Evolutionary conservation across 1,140 invertebrate genomes (phyloP).

Genomic region (Leptestheria dahalacensis): DNA sequence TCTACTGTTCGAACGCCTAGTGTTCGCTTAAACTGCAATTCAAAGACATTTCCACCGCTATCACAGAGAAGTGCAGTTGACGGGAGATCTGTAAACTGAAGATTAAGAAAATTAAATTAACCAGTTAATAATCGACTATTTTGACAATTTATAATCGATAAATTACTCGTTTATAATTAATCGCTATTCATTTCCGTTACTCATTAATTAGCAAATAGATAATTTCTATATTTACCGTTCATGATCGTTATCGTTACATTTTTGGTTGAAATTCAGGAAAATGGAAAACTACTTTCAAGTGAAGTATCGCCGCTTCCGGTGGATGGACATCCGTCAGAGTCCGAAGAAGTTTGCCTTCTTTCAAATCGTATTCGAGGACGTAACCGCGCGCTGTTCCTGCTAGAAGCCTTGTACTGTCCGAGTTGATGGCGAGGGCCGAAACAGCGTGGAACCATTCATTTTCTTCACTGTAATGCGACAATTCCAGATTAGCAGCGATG

Average conservation of each 20-base stretch:
- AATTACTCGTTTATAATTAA: not conserved
- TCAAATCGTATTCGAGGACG: slow-evolving; percentile 65
- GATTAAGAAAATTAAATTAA: slow-evolving; percentile 17
- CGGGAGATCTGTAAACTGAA: slow-evolving; percentile 55
- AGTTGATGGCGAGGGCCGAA: slow-evolving; percentile 68
- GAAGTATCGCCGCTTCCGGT: slow-evolving; percentile 68
- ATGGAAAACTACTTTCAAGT: slow-evolving; percentile 49
- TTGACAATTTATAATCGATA: too few relatives aligned
- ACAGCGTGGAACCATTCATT: slow-evolving; percentile 41
- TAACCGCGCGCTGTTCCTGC: slow-evolving; percentile 76
- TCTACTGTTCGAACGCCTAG: slow-evolving; percentile 76
- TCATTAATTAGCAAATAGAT: too few relatives aligned
- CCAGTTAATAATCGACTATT: too few relatives aligned
- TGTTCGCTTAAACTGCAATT: slow-evolving; percentile 75
- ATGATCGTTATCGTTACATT: not conserved
- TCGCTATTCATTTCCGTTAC: too few relatives aligned
- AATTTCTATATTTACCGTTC: not conserved
- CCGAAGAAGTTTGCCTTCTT: slow-evolving; percentile 50
- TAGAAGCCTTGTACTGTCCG: slow-evolving; percentile 66
- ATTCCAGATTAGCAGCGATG: too few relatives aligned
- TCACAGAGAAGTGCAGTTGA: slow-evolving; percentile 73
- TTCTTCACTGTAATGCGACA: too few relatives aligned
- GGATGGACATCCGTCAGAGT: slow-evolving; percentile 71
- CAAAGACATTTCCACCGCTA: slow-evolving; percentile 94
- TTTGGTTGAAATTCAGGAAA: not conserved